Evolutionary conservation across 1,140 invertebrate genomes (phyloP).

Genomic region (Ceratina australensis): DNA sequence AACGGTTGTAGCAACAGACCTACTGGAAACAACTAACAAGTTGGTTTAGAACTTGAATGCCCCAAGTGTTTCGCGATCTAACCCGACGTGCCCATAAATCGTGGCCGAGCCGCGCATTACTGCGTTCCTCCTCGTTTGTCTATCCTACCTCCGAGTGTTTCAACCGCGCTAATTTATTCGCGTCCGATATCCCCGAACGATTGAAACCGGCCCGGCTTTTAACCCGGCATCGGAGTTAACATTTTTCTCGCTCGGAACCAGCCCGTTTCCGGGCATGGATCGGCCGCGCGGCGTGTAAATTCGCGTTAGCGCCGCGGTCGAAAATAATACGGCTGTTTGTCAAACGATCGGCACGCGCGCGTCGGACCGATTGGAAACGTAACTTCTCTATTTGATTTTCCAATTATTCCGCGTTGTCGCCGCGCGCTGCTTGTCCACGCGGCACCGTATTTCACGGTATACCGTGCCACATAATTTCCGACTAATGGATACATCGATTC

Average conservation of each 20-base stretch:
- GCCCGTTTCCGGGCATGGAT: no score
- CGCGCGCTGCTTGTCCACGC: slow-evolving; percentile 13
- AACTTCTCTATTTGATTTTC: slow-evolving; percentile 35
- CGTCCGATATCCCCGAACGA: neutral
- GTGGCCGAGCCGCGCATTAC: slow-evolving; percentile 22
- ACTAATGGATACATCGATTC: slow-evolving; percentile 13
- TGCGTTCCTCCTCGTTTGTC: slow-evolving; percentile 35
- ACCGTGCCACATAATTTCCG: neutral
- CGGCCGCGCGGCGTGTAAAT: neutral
- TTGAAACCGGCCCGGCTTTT: neutral
- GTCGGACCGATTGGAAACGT: slow-evolving; percentile 3
- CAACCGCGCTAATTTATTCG: slow-evolving; percentile 37
- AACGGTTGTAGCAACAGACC: slow-evolving; percentile 46
- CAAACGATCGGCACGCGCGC: slow-evolving; percentile 15
- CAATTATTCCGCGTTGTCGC: slow-evolving; percentile 27
- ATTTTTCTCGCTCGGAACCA: neutral
- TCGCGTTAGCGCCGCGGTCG: neutral
- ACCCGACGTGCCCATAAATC: slow-evolving; percentile 38
- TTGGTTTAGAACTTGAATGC: slow-evolving; percentile 58
- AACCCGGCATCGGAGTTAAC: neutral
- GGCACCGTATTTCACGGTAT: slow-evolving; percentile 29
- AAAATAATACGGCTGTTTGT: slow-evolving; percentile 32
- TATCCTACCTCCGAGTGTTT: neutral
- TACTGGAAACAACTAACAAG: slow-evolving; percentile 38
- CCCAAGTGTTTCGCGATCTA: slow-evolving; percentile 59